These are phyloP conservation scores for Xestoiulus laeticollis DNA, from an alignment of 2,888 invertebrate genomes.

Conservation along the genomic window DNA sequence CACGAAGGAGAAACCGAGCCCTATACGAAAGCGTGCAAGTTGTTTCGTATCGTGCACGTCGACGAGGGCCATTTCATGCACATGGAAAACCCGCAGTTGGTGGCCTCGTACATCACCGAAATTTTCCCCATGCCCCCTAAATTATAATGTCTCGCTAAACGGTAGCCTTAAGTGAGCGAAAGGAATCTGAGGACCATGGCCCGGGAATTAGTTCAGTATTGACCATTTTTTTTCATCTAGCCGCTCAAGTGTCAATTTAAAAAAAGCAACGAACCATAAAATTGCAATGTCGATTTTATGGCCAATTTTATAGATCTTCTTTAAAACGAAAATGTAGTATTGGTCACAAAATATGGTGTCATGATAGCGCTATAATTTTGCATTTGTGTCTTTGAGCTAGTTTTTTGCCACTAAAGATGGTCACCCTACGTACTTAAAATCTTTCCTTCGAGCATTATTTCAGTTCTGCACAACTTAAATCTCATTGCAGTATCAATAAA, in stretches of 20 bases:
- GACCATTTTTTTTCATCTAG: too few relatives aligned
- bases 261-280: background rate
- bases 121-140: constrained; percentile 34
- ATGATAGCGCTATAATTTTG: background rate
- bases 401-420: background rate
- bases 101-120: background rate
- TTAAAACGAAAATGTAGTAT: background rate
- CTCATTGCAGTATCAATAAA: too few relatives aligned
- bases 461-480: background rate
- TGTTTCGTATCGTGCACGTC: constrained; percentile 18
- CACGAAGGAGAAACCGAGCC: constrained; percentile 7
- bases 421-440: background rate
- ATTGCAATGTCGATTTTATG: background rate
- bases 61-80: constrained; percentile 49
- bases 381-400: background rate
- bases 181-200: background rate
- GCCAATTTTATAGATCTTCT: background rate
- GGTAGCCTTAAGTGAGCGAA: background rate
- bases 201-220: too few relatives aligned
- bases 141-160: background rate
- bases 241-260: too few relatives aligned
- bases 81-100: constrained; percentile 42
- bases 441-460: background rate
- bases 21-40: background rate
- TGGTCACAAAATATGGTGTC: background rate